A percentile compares a stretch with the other conserved stretches of the same genome.
phyloP scores from a whole-genome alignment of 2,113 vertebrate species.

The Panthera leo region DNA sequence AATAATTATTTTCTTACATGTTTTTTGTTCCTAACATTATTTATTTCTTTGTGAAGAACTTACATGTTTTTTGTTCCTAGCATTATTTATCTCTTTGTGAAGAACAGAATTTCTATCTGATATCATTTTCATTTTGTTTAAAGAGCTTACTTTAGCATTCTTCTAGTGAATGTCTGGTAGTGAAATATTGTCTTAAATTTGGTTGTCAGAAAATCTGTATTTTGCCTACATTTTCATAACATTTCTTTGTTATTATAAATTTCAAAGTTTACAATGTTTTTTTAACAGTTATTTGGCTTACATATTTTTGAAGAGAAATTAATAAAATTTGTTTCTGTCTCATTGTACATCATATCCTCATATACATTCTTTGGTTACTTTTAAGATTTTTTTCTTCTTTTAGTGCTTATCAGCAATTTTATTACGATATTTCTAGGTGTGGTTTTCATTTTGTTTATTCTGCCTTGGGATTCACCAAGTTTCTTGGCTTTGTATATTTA shows the following conservation, averaged over 20 bases:
- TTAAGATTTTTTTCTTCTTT: background rate
- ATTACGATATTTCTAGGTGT: background rate
- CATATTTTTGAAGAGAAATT: background rate
- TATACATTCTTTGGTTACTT: background rate
- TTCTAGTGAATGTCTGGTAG: background rate
- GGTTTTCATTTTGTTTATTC: background rate
- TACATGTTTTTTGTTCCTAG: background rate
- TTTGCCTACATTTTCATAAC: background rate
- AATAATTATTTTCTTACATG: background rate
- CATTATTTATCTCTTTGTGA: background rate
- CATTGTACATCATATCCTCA: background rate
- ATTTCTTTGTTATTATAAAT: background rate
- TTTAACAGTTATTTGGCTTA: background rate
- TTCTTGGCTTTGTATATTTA: background rate
- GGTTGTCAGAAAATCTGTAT: background rate
- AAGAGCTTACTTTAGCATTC: background rate
- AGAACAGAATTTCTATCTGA: background rate
- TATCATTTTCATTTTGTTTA: background rate
- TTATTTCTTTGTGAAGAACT: background rate
- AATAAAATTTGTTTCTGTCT: background rate
- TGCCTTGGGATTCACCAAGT: background rate
- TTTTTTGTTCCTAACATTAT: background rate
- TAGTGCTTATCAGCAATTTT: background rate
- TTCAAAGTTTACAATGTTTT: background rate
- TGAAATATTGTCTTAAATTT: background rate